Evolutionary conservation across 2,888 invertebrate genomes (phyloP).

Genomic region (Folsomia candida): DNA sequence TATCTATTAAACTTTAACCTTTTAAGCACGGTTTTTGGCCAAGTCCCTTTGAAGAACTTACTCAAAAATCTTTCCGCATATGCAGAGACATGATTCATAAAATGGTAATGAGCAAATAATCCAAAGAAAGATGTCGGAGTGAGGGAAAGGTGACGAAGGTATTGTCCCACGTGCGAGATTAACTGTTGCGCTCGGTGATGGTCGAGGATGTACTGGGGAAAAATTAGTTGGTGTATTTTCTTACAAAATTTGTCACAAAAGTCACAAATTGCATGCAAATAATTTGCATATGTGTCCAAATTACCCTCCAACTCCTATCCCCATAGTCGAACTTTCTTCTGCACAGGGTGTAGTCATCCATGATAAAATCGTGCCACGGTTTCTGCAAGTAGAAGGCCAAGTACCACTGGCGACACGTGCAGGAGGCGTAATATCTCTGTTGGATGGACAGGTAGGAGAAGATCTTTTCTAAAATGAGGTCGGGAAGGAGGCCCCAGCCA

Average conservation of each 20-base stretch:
- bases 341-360: constrained; percentile 71
- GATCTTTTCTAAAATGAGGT: constrained; percentile 70
- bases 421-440: constrained; percentile 71
- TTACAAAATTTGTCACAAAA: no score
- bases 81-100: constrained; percentile 76
- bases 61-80: constrained; percentile 62
- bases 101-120: constrained; percentile 78
- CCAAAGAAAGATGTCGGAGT: constrained; percentile 66
- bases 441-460: constrained; percentile 67
- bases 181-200: constrained; percentile 71
- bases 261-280: constrained; percentile 9
- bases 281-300: neutral
- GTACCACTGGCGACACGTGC: constrained; percentile 67
- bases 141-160: constrained; percentile 67
- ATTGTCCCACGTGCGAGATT: constrained; percentile 65
- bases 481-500: constrained; percentile 67
- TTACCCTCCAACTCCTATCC: constrained; percentile 74
- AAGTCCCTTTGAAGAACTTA: no score
- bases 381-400: constrained; percentile 67
- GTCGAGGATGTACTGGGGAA: constrained; percentile 70
- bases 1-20: no score
- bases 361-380: constrained; percentile 72
- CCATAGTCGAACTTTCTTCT: constrained; percentile 70
- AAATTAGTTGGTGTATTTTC: no score
- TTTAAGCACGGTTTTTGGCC: no score